Base-by-base conservation (phyloP, 2,113 vertebrate genomes). In the Rattus norvegicus region DNA sequence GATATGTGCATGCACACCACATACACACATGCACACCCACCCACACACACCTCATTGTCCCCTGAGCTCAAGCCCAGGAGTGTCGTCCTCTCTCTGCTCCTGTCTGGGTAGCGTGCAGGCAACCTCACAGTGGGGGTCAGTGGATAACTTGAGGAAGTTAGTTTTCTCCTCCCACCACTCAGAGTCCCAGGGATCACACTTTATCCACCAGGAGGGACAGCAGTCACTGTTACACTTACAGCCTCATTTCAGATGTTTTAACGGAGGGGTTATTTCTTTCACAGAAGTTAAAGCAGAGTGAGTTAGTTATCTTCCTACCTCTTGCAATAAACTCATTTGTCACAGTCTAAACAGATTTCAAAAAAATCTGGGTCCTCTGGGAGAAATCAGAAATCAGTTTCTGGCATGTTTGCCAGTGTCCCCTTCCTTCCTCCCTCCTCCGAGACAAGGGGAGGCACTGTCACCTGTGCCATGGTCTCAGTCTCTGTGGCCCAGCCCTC, bases 301-400 rank as follows among this genome's bases (percentile, higher is more conserved):
- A 77, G 24, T 47, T 30, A 70, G 65, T 54, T 70, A 47, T 67
- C 81, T 95, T 86, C 67, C 90, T 70, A 14, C 54, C 80, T 43
- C 33, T 24, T 63, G 33, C 70, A 52, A 17, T 77, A 5, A 91
- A 88, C 81, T 93, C 49, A 6, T 28, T 12, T 67, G 67, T 11
- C 52, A 72, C 36, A 24, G 56, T 92, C 65, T 83, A 56, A 95
- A 94, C 86, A 93, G 49, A 85, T n/a, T 90, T 67, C 79, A n/a
- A 69, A 56, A 43, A 43, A 43, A 43, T 43, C 43, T 43, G 43
- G 43, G 43, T 43, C 43, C 43, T 43, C 43, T 43, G 43, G 43
- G 43, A 43, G 43, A 43, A 24, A 67, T 49, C 33, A 36, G 24
- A 56, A 52, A 36, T 43, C 17, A 6, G 19, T 47, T 33, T 30